Percentiles rank a stretch among this genome's conserved stretches.
These are phyloP conservation scores for Eublepharis macularius DNA, from an alignment of 2,113 vertebrate species.

Conservation along the genomic window DNA sequence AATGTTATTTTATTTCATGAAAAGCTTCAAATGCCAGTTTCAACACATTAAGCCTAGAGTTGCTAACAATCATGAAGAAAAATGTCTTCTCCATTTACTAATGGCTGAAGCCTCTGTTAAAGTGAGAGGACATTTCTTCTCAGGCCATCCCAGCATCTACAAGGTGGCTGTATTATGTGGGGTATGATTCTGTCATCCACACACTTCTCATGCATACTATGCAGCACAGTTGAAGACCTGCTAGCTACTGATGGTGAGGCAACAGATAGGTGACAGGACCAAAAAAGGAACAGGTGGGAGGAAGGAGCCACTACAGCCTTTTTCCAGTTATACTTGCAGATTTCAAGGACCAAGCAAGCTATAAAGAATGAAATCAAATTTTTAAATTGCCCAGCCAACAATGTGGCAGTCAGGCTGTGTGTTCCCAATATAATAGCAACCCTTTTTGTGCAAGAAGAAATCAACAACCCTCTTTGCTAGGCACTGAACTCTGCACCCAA, in stretches of 20 bases:
- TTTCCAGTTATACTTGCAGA: not conserved
- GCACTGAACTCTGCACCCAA: too few species aligned
- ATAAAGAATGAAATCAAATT: fast-evolving
- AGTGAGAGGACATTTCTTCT: too few species aligned
- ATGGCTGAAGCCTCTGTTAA: too few species aligned
- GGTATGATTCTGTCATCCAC: not conserved
- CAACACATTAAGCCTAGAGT: too few species aligned
- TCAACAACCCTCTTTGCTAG: not conserved
- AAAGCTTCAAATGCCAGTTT: too few species aligned
- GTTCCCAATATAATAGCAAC: constrained; percentile 54
- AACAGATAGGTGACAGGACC: not conserved
- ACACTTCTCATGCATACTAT: not conserved
- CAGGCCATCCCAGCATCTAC: too few species aligned
- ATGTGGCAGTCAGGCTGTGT: not conserved
- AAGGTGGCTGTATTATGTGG: too few species aligned
- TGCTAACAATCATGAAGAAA: too few species aligned
- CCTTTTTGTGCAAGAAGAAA: constrained; percentile 38
- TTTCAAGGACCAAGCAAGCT: not conserved
- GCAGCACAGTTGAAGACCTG: not conserved
- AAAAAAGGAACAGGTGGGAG: not conserved
- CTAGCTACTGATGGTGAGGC: not conserved
- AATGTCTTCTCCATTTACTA: too few species aligned
- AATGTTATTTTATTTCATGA: too few species aligned
- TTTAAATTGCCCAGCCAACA: not conserved
- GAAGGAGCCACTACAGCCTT: not conserved